Base-by-base conservation (phyloP, 1,140 invertebrate genomes). In the Macrostomum lignano region DNA sequence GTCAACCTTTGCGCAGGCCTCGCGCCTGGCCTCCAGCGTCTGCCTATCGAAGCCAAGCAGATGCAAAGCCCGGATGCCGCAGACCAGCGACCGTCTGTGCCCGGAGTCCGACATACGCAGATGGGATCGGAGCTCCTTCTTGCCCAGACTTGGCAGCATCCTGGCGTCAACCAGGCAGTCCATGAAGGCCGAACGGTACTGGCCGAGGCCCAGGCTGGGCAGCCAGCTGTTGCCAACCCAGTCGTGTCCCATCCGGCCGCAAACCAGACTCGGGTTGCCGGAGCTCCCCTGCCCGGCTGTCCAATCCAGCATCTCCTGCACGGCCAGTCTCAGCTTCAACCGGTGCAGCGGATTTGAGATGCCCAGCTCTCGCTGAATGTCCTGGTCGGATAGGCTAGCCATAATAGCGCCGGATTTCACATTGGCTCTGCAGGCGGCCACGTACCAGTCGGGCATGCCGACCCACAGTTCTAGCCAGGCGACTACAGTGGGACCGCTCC, bases 401-500 rank as follows among this genome's bases (percentile, higher is more conserved):
- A 98, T 98, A 43, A 98, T 98, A 29, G 88, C 86, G 43, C 91
- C 91, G 35, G 77, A 86, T 63, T 98, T 98, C 33, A 98, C 88
- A 56, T 98, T 98, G 15, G 88, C 88, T 38, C 86, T 67, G 59
- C 88, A 98, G 3, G 88, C 88, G 25, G 86, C 86, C 22, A 96
- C 88, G 61, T 96, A 98, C 91, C 91, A 98, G 11, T 86, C 82
- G 1, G 91, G 91, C 91, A 98, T 98, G 31, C 88, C 88, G 9
- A 98, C 91, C 91, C 91, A 98, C 21, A 96, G 63, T n/a, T 98
- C 91, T 25, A 98, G 58, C 91, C 91, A 98, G 7, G 91, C 91
- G 19, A 98, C 91, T 44, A 98, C 86, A 17, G 88, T 96, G 17
- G 91, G 86, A 6, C 91, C 91, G 62, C 98, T 96, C 91, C 91